Percentiles rank a stretch among this genome's conserved stretches.
Evolutionary conservation across 2,888 invertebrate genomes (phyloP).

Genomic region (Psylliodes chrysocephalus): DNA sequence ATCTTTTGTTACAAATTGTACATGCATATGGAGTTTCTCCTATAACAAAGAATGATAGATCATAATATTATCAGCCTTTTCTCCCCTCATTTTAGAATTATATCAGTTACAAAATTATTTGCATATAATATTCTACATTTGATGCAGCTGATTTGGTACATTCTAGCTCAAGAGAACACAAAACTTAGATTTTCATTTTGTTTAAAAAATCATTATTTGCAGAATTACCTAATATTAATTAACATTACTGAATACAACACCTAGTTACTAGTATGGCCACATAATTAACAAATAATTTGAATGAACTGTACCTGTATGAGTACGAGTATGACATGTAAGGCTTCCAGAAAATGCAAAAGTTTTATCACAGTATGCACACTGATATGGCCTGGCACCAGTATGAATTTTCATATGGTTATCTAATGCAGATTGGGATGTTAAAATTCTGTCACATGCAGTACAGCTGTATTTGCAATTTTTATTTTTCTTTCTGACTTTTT

Average conservation of each 20-base stretch:
- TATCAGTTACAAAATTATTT: no score
- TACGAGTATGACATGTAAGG: constrained; percentile 37
- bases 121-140: no score
- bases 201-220: no score
- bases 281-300: no score
- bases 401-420: constrained; percentile 43
- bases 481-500: constrained; percentile 10
- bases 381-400: constrained; percentile 41
- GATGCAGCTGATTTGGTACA: not conserved
- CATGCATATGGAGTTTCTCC: constrained; percentile 42
- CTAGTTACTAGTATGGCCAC: no score
- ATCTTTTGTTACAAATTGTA: constrained; percentile 40
- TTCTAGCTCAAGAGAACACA: no score
- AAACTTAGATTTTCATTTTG: no score
- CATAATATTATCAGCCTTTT: not conserved
- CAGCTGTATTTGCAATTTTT: constrained; percentile 30
- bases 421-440: constrained; percentile 37
- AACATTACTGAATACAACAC: no score
- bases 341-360: constrained; percentile 36
- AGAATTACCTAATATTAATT: no score
- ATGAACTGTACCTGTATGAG: constrained; percentile 43
- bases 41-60: no score
- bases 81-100: not conserved
- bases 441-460: constrained; percentile 35
- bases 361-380: constrained; percentile 39